These are phyloP conservation scores for Armadillidium nasatum DNA, from an alignment of 1,140 invertebrate species.

Conservation along the genomic window DNA sequence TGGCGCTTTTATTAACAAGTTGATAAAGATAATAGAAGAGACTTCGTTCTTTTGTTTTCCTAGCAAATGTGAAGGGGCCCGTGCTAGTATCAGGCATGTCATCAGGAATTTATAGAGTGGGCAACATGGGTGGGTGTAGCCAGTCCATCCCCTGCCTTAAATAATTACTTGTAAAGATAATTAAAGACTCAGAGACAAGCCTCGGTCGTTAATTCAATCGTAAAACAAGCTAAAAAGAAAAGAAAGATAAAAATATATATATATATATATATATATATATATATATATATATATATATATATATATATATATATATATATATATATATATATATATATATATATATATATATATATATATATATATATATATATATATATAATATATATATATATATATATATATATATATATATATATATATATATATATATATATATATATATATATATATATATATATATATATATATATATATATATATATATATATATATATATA, in stretches of 20 bases:
- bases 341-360: background rate
- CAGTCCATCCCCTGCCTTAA: background rate
- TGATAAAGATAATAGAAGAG: background rate
- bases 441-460: too few relatives aligned
- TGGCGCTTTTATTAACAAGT: background rate
- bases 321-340: background rate
- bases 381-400: too few relatives aligned
- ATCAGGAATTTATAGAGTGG: background rate
- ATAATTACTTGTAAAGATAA: background rate
- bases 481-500: too few relatives aligned
- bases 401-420: too few relatives aligned
- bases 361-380: too few relatives aligned
- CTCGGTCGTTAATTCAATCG: background rate
- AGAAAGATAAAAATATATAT: too few relatives aligned
- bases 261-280: too few relatives aligned
- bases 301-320: background rate
- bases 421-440: too few relatives aligned
- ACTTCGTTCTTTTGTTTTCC: background rate
- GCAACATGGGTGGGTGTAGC: background rate
- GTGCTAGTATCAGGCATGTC: background rate
- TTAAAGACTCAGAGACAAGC: background rate
- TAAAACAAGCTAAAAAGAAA: background rate
- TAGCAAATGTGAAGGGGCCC: background rate
- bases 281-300: constrained; percentile 1
- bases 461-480: too few relatives aligned